Evolutionary conservation across 2,113 vertebrate genomes (phyloP), one percentile per base, ranked within the genome.

Genomic region (Lates calcarifer): DNA sequence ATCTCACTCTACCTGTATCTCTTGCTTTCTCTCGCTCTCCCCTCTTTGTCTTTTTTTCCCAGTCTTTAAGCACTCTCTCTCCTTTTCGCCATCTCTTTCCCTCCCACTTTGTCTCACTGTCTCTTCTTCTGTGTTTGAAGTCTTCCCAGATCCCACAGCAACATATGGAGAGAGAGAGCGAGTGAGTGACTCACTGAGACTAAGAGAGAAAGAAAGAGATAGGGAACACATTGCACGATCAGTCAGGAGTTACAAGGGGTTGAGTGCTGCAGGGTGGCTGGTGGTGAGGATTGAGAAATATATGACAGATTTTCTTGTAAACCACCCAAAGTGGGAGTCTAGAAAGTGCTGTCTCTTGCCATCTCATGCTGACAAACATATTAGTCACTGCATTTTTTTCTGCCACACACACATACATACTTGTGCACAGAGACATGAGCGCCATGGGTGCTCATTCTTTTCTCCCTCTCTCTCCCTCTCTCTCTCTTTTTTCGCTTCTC

Each of bases 301-400:
- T 75, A 81, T 78, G 87, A 91, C 89, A 90, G 84, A 83, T 88
- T 90, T 86, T 77, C 89, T 86, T 86, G 84, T 87, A 90, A 91
- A 91, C 87, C 81, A 86, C 81, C 82, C 86, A 77, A 83, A 83
- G 78, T 82, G 84, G 75, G 85, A 91, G 74, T 85, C 79, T 47
- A 49, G 79, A 83, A 90, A 81, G 83, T 63, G 87, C 64, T 60
- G 78, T 74, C 72, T 84, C 76, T 89, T 26, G 53, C 68, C 64
- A 87, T 83, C 83, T 88, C 82, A 83, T 73, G 84, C 83, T 90
- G 89, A 90, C 86, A 90, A 89, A 93, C 89, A 82, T 90, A 87
- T 90, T 92, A 87, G 86, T 91, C 76, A 83, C 79, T 81, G 57
- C 61, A 39, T 68, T 73, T 80, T 74, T 26, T 35, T 10, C 3